Base-by-base conservation (phyloP, 1,140 invertebrate species). In the Saccostrea echinata region DNA sequence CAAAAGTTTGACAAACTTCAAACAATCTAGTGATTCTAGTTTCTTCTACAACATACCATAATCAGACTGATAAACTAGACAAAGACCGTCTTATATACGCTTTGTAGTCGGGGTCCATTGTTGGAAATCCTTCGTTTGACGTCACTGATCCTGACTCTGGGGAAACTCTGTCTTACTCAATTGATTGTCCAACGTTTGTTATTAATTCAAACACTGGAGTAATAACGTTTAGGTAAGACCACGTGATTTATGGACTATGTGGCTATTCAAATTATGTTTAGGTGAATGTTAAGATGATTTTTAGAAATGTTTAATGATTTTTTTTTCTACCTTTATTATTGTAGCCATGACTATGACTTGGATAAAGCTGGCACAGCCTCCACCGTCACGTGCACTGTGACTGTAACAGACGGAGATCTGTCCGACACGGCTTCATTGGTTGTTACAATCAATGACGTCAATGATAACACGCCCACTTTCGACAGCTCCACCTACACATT, bases 391-490 rank as follows among this genome's bases (percentile, higher is more conserved):
- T 88, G 87, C 35, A 76, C 53, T 13, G 80, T 83, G n/a, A 81
- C 30, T 0, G 84, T 88, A 13, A 85, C 51, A 21, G 87, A 88
- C n/a, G 71, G 64, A 9, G 84, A 88, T 30, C 71, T 85, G 13
- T 24, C 55, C 52, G 87, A 85, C 30, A 84, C 80, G 13, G 61
- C 87, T 1, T 64, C 81, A 51, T 13, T 88, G 11, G 84, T 83
- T n/a, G 82, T 88, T 16, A 83, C 87, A 0, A 81, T 88, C 3
- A 27, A 61, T 51, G 57, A 88, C 84, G 57, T 82, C n/a, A 88
- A 88, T 35, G 87, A 86, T 55, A 81, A 88, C 43, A 83, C 71
- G n/a, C 87, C 87, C 8, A 68, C 52, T n/a, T 88, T 88, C 80
- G 71, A n/a, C 11, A 80, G 82, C 27, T 30, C 53, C 11, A 24